phyloP scores from a whole-genome alignment of 2,113 vertebrate genomes.

The Atherinomorus stipes region DNA sequence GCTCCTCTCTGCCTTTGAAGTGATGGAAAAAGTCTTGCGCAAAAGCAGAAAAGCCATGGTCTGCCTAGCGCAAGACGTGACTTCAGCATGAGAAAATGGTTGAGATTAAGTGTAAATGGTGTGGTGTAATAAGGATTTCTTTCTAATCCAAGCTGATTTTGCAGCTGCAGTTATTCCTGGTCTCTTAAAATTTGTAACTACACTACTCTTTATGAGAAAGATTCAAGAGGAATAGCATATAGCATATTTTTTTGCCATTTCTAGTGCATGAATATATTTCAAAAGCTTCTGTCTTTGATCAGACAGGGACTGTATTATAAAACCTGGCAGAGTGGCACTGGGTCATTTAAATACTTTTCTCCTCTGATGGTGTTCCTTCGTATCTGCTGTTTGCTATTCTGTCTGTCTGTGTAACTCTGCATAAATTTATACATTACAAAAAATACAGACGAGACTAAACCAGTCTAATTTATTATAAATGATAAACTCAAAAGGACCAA shows the following conservation, averaged over 20 bases:
- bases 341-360: not conserved
- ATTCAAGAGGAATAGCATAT: not conserved
- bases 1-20: conserved; percentile 56
- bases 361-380: not conserved
- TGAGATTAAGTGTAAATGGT: conserved; percentile 51
- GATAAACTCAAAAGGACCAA: not conserved
- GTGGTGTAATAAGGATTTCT: conserved; percentile 19
- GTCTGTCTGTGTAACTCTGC: not conserved
- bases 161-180: not conserved
- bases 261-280: not conserved
- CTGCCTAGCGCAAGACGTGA: conserved; percentile 17
- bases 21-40: conserved; percentile 53
- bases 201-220: not conserved
- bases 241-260: not conserved
- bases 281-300: conserved; percentile 1
- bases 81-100: conserved; percentile 32
- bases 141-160: conserved; percentile 27
- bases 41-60: conserved; percentile 44
- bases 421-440: conserved; percentile 6
- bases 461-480: conserved; percentile 13
- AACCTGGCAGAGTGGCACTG: not conserved
- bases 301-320: not conserved
- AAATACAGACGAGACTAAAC: conserved; percentile 2
- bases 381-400: not conserved
- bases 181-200: not conserved